Evolutionary conservation across 2,888 invertebrate species (phyloP), one percentile per base, ranked within the genome.

Genomic region (Entomobrya proxima): DNA sequence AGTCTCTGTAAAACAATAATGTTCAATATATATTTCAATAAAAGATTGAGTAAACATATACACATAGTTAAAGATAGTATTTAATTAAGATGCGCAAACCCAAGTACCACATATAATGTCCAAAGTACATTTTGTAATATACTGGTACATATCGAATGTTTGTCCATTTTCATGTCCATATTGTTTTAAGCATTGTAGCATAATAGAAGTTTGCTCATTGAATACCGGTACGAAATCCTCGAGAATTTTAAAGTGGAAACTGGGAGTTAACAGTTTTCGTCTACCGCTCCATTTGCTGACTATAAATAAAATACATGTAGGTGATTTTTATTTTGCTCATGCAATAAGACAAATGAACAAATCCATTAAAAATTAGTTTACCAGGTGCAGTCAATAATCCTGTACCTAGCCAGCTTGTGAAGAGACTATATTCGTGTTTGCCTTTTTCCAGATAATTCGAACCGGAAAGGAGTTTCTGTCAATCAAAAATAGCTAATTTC

Each of bases 91-190:
- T n/a, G n/a, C n/a, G n/a, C n/a, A 52, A 52, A 24, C 21, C 1
- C 27, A 58, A 35, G 21, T 91, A 95, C 95, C 95, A 91, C 95
- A 95, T 86, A 95, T 94, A 37, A 94, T 93, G 91, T 95, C 94
- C 0, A 96, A 92, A 0, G 95, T 93, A 90, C 94, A 94, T 5
- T 93, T 93, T 0, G 94, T 93, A 52, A 95, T 92, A n/a, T 94
- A 91, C 4, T 93, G 93, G 27, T 93, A 92, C 0, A 95, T 91
- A 89, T 95, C 93, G 81, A 94, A 93, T 37, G 92, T 91, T 0
- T 91, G 91, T 77, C 92, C 91, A 61, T 75, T 47, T 0, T 91
- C 92, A 32, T 91, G 89, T 83, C n/a, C 13, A 18, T 91, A 90
- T 44, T 92, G 91, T 78, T 91, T 89, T 32, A 95, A 90, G 58